A percentile compares a stretch with the other conserved stretches of the same genome.
These are phyloP conservation scores for Sebastiscus albofasciatus DNA, from an alignment of 2,797 vertebrate genomes.

Conservation along the genomic window DNA sequence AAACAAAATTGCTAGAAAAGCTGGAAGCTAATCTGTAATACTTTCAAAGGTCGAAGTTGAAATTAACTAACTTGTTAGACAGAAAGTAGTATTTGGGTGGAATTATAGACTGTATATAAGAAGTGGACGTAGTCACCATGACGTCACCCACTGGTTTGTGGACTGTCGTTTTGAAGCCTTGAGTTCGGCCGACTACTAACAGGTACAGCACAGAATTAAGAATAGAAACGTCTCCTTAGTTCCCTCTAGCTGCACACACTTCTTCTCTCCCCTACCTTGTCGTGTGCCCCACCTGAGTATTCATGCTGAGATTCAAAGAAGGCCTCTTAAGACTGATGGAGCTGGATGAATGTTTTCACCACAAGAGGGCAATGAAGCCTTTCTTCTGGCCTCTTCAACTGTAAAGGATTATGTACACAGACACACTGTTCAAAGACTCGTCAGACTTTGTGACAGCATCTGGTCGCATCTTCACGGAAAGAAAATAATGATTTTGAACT, in stretches of 20 bases:
- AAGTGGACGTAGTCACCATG: no score
- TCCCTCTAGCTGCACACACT: neutral
- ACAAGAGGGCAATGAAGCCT: slow-evolving; percentile 87
- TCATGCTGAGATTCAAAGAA: neutral
- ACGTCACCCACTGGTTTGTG: no score
- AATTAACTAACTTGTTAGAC: accelerated
- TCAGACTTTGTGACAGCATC: slow-evolving; percentile 42
- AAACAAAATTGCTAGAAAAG: no score
- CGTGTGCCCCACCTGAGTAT: neutral
- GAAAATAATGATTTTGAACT: slow-evolving; percentile 21
- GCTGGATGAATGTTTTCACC: slow-evolving; percentile 42
- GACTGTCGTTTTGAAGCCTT: no score
- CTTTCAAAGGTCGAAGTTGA: no score
- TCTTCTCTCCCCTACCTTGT: neutral
- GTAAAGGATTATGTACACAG: neutral
- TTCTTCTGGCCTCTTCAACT: slow-evolving; percentile 77
- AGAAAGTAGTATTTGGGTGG: no score
- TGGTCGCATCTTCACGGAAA: neutral
- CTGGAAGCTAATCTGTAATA: no score
- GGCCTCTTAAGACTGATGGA: neutral
- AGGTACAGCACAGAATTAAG: slow-evolving; percentile 78
- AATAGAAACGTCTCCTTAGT: neutral
- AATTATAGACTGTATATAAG: no score
- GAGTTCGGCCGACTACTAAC: neutral
- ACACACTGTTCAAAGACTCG: slow-evolving; percentile 40